Base-by-base conservation (phyloP, 2,797 vertebrate genomes). In the Tangara arthus region DNA sequence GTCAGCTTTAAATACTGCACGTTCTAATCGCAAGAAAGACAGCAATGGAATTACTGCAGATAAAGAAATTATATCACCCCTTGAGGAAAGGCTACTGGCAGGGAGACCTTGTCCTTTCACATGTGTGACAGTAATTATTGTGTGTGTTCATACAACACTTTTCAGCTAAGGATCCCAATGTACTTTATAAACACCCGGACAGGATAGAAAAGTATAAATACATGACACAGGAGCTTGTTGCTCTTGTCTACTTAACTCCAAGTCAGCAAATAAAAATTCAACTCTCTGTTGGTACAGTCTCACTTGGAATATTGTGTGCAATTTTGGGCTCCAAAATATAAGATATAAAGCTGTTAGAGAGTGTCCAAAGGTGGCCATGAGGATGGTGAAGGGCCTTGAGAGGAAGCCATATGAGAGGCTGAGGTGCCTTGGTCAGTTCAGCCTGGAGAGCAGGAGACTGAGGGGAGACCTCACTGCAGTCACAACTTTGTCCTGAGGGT, bases 401-500 rank as follows among this genome's bases (percentile, higher is more conserved):
- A 7, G 7, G 47, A 68, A 44, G 46, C 46, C 0, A 0, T 8
- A 0, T 20, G 39, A 21, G 41, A 0, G 0, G 5, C 47, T 34
- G 39, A 61, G 41, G 4, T 0, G 4, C 2, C 47, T 12, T 34
- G 56, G 11, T 47, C 5, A 39, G 55, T 1, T 30, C 72, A 86
- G n/a, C 55, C 82, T 61, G 56, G 47, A 28, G 27, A 76, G 15
- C 22, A 76, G 46, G 34, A 47, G 83, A 0, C 41, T 47, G 64
- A 77, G 72, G 34, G 9, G 4, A 69, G 21, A 8, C 6, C 47
- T 61, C 72, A 18, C 0, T 41, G 72, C 72, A 77, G 56, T 3
- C 6, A 12, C 34, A 77, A 0, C 16, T 53, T 37, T n/a, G 39
- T 34, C 0, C 0, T 4, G 34, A 30, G 55, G 44, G 30, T 6